These are phyloP conservation scores for Sphyrna mokarran DNA, from an alignment of 2,113 vertebrate genomes.

Conservation along the genomic window DNA sequence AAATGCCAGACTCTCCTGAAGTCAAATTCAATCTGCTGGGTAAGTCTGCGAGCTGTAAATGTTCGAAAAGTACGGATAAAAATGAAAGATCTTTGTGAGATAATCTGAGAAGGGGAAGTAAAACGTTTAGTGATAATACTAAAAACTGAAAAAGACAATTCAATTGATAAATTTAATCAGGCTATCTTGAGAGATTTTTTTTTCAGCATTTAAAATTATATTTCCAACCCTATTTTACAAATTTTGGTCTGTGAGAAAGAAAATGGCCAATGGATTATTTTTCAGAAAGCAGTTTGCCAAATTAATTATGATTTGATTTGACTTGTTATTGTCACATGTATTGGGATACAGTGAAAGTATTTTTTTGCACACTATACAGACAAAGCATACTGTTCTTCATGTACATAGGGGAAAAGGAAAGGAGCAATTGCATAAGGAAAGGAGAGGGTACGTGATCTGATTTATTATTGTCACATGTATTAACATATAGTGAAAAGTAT, in stretches of 20 bases:
- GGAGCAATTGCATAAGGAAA: too few species aligned
- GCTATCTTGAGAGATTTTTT: neutral
- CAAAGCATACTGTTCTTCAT: too few species aligned
- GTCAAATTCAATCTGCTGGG: neutral
- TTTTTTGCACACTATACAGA: too few species aligned
- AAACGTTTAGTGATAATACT: neutral
- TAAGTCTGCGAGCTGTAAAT: neutral
- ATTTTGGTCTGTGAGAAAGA: neutral
- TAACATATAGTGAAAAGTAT: too few species aligned
- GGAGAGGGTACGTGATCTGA: too few species aligned
- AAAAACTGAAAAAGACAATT: neutral
- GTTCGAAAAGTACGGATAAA: neutral
- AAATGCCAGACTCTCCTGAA: neutral
- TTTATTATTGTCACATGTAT: too few species aligned
- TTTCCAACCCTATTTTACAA: neutral
- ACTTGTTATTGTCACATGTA: too few species aligned
- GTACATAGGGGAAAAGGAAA: too few species aligned
- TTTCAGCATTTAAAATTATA: neutral
- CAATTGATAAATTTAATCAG: neutral
- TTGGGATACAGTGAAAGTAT: too few species aligned
- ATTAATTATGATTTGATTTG: too few species aligned
- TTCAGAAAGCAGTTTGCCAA: neutral
- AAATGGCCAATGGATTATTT: neutral
- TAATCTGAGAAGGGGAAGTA: neutral
- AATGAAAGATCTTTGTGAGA: neutral